Base-by-base conservation (phyloP, 1,140 invertebrate genomes). In the Ips typographus region DNA sequence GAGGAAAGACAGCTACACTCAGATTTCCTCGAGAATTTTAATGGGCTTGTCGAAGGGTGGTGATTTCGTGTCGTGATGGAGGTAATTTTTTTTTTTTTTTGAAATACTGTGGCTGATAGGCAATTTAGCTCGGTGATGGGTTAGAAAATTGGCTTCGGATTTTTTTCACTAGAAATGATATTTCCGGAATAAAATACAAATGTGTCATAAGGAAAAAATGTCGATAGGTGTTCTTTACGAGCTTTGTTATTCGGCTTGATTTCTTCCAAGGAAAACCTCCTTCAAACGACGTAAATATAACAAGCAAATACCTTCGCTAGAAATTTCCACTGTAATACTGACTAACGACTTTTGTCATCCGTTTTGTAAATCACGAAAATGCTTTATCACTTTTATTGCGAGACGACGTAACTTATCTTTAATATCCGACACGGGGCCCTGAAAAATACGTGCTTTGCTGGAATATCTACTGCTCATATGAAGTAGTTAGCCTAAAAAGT, bases 291-390 rank as follows among this genome's bases (percentile, higher is more conserved):
- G 55, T 53, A 64, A 72, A 72, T 65, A 68, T 68, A 71, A 66
- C 69, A 53, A 22, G 62, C 62, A 64, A 64, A 64, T 55, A 42
- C 38, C 36, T 47, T 53, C 47, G 44, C 43, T 55, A 51, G 58
- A 68, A 68, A 68, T 68, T 65, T 65, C 71, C 65, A 61, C 43
- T 40, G 59, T 65, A 67, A 68, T 72, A 53, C 71, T 72, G 65
- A 72, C 61, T 68, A 72, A 72, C 65, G 71, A 72, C 56, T 49
- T 43, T 41, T 64, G 65, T 63, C 67, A 63, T 62, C 67, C 67
- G 67, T 69, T 69, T 63, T 58, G 60, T 72, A 72, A 43, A 72
- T 68, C 71, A 68, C 71, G 66, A 72, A 72, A 72, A 72, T 72
- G 71, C 62, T 72, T 68, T 61, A 72, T 72, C 71, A 72, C 71